Base-by-base conservation (phyloP, 2,797 vertebrate genomes). In the Epinephelus malabaricus region DNA sequence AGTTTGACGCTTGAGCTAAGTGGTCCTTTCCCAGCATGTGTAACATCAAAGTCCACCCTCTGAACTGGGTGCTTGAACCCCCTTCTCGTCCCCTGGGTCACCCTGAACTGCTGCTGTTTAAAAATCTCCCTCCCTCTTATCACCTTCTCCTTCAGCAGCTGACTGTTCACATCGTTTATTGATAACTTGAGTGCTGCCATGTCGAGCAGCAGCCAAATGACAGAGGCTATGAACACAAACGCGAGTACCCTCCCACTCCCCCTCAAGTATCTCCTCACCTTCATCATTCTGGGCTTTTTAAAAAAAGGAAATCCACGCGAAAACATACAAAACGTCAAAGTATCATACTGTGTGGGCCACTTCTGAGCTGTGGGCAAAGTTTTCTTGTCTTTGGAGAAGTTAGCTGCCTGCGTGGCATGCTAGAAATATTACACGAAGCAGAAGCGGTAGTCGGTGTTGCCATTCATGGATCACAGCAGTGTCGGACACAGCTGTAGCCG, bases 161-260 rank as follows among this genome's bases (percentile, higher is more conserved):
- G 92, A 9, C 91, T 89, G 90, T 95, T 96, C 60, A 86, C 90
- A 18, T 98, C 98, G 81, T 90, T 96, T 63, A 98, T 94, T 9
- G 97, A 98, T 6, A 98, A 46, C 68, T 96, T 95, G 5, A 99
- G 96, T 7, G 97, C 98, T 83, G 96, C 97, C 95, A 99, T 98
- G 93, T 99, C 97, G 86, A 99, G 97, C 60, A 99, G 94, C 69
- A 99, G 89, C 98, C 98, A 99, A 38, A 96, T 79, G 84, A 99
- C 93, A 46, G 98, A 99, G 66, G 98, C 97, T 6, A 92, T 89
- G 81, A 98, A 98, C 63, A 99, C 96, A 50, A 98, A 96, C 0
- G 95, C 96, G 17, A 99, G 94, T 4, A 96, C 96, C 86, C 97
- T 92, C 81, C 97, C 97, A 82, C 97, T 97, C 63, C 97, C 97